phyloP scores from a whole-genome alignment of 2,888 invertebrate genomes.

The Endotricha flammealis region DNA sequence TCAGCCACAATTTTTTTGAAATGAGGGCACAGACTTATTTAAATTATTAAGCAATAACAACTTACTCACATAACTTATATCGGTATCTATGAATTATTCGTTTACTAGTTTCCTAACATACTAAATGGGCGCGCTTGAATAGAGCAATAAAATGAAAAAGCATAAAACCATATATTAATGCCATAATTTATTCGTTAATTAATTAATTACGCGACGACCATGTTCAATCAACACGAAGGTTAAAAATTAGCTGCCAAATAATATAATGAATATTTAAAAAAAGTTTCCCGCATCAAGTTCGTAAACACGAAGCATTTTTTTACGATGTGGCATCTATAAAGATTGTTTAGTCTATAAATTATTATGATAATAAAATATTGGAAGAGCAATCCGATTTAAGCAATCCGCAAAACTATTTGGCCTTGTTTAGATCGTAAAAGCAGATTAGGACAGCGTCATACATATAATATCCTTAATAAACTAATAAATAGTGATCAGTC shows the following conservation, averaged over 20 bases:
- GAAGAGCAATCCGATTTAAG: constrained; percentile 37
- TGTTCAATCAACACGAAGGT: constrained; percentile 60
- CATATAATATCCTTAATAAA: no score
- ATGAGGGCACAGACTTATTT: constrained; percentile 62
- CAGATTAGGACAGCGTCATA: constrained; percentile 23
- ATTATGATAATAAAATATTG: constrained; percentile 45
- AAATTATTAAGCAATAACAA: constrained; percentile 60
- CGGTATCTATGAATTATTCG: constrained; percentile 52
- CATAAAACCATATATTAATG: constrained; percentile 54
- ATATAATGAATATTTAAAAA: constrained; percentile 56
- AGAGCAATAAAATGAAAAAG: constrained; percentile 53
- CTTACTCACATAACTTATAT: constrained; percentile 46
- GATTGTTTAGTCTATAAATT: constrained; percentile 48
- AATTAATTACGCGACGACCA: constrained; percentile 65
- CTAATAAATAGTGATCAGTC: no score
- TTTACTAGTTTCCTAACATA: constrained; percentile 43
- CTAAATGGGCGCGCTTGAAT: constrained; percentile 51
- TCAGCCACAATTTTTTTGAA: no score
- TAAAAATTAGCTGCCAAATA: constrained; percentile 60
- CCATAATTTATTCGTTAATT: constrained; percentile 61
- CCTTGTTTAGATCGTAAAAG: constrained; percentile 41
- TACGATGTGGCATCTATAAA: constrained; percentile 43
- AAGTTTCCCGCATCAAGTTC: constrained; percentile 31
- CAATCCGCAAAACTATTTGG: constrained; percentile 35
- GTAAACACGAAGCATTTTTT: constrained; percentile 40